Base-by-base conservation (phyloP, 2,113 vertebrate genomes). In the Callionymus lyra region DNA sequence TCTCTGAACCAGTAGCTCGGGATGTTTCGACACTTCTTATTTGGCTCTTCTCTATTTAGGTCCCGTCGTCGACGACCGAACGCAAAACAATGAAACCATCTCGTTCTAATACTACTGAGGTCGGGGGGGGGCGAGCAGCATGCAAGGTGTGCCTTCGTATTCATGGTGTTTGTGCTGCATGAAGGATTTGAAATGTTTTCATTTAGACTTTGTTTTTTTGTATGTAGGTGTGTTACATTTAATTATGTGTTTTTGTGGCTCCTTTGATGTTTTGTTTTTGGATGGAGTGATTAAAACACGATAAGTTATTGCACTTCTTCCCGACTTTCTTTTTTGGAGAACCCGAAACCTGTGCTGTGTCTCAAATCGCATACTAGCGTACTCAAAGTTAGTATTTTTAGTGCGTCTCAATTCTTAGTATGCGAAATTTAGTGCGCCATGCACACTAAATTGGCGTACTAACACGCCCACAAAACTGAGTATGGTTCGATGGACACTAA, bases 301-400 rank as follows among this genome's bases (percentile, higher is more conserved):
- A 75, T 91, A 92, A 93, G 80, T 91, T 91, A 90, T 90, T 93
- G 87, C 83, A 87, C 79, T 85, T 86, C 41, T 46, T 27, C 21
- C 21, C 8, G 21, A 27, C 21, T 27, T 27, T 27, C 8, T 27
- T 27, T 27, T 27, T 27, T 8, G 21, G 4, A 27, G 21, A 27
- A 27, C 21, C 8, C 4, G 21, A 27, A 27, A 27, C n/a, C n/a
- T n/a, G n/a, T n/a, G n/a, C n/a, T n/a, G n/a, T n/a, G n/a, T n/a
- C n/a, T n/a, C n/a, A n/a, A n/a, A n/a, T n/a, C n/a, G n/a, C n/a
- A n/a, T n/a, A n/a, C n/a, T n/a, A n/a, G n/a, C n/a, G n/a, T n/a
- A n/a, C n/a, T n/a, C n/a, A n/a, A n/a, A n/a, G n/a, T n/a, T n/a
- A n/a, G n/a, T n/a, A n/a, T n/a, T n/a, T n/a, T n/a, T n/a, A n/a